Conservation (phyloP, 1,140 invertebrate species). For the Arctopsyche grandis region DNA sequence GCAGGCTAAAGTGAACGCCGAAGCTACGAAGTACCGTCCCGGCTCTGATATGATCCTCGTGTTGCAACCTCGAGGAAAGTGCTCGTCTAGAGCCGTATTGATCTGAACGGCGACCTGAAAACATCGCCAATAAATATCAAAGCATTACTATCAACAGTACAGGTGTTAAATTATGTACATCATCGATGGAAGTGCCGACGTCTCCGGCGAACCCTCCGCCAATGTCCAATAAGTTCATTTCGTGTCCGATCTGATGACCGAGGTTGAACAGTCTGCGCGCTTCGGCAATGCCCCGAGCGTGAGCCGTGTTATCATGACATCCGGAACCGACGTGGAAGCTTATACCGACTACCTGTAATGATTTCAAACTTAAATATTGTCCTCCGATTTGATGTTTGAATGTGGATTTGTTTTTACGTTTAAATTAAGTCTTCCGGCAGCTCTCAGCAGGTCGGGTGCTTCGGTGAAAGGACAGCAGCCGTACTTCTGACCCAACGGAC, state of each 20-base stretch:
- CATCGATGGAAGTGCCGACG: constrained; percentile 71
- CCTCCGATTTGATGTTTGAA: not conserved
- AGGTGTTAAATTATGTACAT: constrained; percentile 60
- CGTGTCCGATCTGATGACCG: constrained; percentile 74
- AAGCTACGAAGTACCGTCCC: constrained; percentile 92
- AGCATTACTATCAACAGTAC: not conserved
- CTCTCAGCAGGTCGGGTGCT: constrained; percentile 79
- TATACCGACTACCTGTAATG: constrained; percentile 77
- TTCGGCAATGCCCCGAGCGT: constrained; percentile 76
- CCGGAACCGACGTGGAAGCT: constrained; percentile 92
- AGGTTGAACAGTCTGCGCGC: constrained; percentile 76
- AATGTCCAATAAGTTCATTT: constrained; percentile 82
- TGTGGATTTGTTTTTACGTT: not conserved
- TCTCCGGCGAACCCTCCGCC: constrained; percentile 89
- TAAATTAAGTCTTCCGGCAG: constrained; percentile 69
- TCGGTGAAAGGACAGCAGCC: constrained; percentile 86
- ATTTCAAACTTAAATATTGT: not conserved
- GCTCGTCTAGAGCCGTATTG: constrained; percentile 80
- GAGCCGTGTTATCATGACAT: constrained; percentile 79
- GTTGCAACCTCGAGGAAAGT: constrained; percentile 78
- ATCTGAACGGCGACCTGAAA: constrained; percentile 72
- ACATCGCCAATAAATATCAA: not conserved
- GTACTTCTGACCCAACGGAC: constrained; percentile 94
- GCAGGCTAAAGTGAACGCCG: constrained; percentile 92
- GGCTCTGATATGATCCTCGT: constrained; percentile 96